Evolutionary conservation across 2,888 invertebrate species (phyloP).

Genomic region (Drosophila helvetica): DNA sequence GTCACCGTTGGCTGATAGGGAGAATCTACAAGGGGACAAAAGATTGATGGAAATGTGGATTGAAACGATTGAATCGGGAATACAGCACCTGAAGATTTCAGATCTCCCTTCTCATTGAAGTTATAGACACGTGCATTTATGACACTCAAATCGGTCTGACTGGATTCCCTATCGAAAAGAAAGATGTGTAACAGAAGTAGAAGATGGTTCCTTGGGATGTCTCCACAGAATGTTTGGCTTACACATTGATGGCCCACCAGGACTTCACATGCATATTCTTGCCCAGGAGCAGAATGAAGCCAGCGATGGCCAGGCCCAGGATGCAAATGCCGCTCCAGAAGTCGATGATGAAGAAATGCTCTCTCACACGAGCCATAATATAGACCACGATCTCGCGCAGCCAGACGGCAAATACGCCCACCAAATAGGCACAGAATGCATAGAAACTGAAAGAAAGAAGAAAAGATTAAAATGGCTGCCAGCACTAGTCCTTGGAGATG

Average conservation of each 20-base stretch:
- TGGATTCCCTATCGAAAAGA: constrained; percentile 51
- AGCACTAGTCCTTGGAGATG: background rate
- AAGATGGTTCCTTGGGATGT: rapidly evolving
- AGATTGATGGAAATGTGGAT: background rate
- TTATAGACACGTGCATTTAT: constrained; percentile 73
- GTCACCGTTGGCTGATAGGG: constrained; percentile 69
- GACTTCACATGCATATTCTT: constrained; percentile 71
- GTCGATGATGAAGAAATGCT: constrained; percentile 77
- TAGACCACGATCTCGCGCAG: constrained; percentile 77
- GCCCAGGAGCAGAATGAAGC: constrained; percentile 71
- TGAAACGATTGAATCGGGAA: too few species aligned
- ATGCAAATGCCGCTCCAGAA: constrained; percentile 80
- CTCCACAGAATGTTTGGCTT: constrained; percentile 28
- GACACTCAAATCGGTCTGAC: constrained; percentile 68
- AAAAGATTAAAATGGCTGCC: too few species aligned
- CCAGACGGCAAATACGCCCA: constrained; percentile 74
- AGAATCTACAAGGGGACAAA: constrained; percentile 50
- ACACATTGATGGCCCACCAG: constrained; percentile 80
- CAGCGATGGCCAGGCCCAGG: constrained; percentile 70
- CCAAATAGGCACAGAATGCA: constrained; percentile 68
- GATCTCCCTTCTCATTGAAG: constrained; percentile 68
- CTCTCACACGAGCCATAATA: constrained; percentile 65
- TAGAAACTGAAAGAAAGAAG: constrained; percentile 56
- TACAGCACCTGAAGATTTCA: constrained; percentile 56
- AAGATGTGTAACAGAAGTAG: too few species aligned